Base-by-base conservation (phyloP, 1,140 invertebrate species). In the Araneus ventricosus region DNA sequence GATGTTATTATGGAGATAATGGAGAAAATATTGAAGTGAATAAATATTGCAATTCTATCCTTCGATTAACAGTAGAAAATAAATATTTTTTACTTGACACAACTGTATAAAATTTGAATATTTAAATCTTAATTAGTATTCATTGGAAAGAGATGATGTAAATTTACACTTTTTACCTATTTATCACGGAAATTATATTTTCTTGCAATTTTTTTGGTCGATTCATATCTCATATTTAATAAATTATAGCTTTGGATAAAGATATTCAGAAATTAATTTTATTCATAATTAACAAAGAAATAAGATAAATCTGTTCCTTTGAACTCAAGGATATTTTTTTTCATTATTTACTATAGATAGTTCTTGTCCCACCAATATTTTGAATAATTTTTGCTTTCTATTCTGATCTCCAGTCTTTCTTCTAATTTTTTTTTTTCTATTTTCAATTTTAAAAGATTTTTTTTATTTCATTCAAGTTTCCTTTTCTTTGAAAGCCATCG, bases 361-460 rank as follows among this genome's bases (percentile, higher is more conserved):
- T 45, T 84, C 45, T 34, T 14, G 27, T 52, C 22, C 80, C 41
- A 39, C 24, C 41, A 84, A 84, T 41, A 17, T 52, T 84, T 45
- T 84, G 80, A 84, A 84, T 84, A 84, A 84, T 84, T 84, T 84
- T 84, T 84, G 39, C 80, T 45, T 84, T 84, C n/a, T 84, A 45
- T 82, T 82, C 79, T 84, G 39, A 84, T 84, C n/a, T 45, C 5
- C 20, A n/a, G 63, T 5, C 34, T 75, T 75, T 34, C 30, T 61
- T 61, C 22, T 57, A 6, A 14, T 8, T 59, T 14, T n/a, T 86
- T 52, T n/a, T n/a, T 86, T 86, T 63, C 39, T 45, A 41, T 84
- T 84, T 86, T 61, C 24, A 61, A 86, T 86, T 86, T 86, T 75
- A 75, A 75, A 34, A 63, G 30, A 22, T 61, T 59, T 86, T 86